These are phyloP conservation scores for Dendrolimus kikuchii DNA, from an alignment of 1,140 invertebrate genomes.

Conservation along the genomic window DNA sequence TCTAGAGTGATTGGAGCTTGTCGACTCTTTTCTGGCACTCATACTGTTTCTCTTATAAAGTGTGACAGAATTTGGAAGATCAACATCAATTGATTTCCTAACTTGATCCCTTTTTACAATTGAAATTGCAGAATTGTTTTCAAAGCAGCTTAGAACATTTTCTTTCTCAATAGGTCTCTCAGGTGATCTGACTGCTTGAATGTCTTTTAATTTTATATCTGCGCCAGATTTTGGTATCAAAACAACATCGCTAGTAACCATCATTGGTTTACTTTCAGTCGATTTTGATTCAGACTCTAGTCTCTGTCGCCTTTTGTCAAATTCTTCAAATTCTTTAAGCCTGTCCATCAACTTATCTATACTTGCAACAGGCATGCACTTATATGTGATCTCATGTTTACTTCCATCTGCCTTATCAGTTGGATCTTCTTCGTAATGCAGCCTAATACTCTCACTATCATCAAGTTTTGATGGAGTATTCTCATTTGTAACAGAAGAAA, in stretches of 20 bases:
- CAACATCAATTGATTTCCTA: slow-evolving; percentile 61
- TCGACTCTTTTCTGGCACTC: slow-evolving; percentile 63
- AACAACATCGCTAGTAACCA: slow-evolving; percentile 68
- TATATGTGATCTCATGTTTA: slow-evolving; percentile 53
- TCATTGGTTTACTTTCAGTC: slow-evolving; percentile 49
- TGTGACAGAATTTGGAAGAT: slow-evolving; percentile 64
- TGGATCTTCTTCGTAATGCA: slow-evolving; percentile 60
- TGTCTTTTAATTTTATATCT: slow-evolving; percentile 64
- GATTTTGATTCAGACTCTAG: slow-evolving; percentile 58
- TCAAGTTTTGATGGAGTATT: slow-evolving; percentile 59
- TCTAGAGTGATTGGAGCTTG: slow-evolving; percentile 61
- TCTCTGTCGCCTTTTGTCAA: slow-evolving; percentile 65
- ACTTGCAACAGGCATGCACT: slow-evolving; percentile 44
- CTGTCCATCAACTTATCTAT: slow-evolving; percentile 69
- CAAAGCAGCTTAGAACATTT: slow-evolving; percentile 66
- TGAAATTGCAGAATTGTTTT: slow-evolving; percentile 69
- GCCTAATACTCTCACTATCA: slow-evolving; percentile 59
- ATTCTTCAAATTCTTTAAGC: slow-evolving; percentile 67
- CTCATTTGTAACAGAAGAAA: slow-evolving; percentile 49
- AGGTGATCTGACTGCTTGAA: slow-evolving; percentile 55
- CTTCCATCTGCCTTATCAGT: slow-evolving; percentile 49
- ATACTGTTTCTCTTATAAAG: slow-evolving; percentile 64
- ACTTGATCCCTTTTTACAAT: slow-evolving; percentile 68
- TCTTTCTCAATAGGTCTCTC: slow-evolving; percentile 64
- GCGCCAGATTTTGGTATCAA: slow-evolving; percentile 64